phyloP scores from a whole-genome alignment of 2,113 vertebrate species.

The Syrrhaptes paradoxus region DNA sequence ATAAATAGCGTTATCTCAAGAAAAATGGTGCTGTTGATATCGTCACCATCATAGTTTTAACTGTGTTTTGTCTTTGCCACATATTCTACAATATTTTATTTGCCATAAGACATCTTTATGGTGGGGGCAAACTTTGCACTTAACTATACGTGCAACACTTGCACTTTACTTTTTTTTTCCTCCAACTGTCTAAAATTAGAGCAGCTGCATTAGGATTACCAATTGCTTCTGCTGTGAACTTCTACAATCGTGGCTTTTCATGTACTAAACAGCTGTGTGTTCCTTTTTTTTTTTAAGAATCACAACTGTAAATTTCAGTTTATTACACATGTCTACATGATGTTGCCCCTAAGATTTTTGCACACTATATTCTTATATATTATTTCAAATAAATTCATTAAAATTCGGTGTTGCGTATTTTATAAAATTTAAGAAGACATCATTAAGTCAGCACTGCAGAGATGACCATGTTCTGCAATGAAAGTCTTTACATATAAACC shows the following conservation, averaged over 20 bases:
- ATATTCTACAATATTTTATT: constrained; percentile 69
- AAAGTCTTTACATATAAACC: background rate
- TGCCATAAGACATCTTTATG: constrained; percentile 76
- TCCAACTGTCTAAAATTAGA: constrained; percentile 74
- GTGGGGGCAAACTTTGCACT: constrained; percentile 86
- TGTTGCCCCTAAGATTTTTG: constrained; percentile 92
- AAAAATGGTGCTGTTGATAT: constrained; percentile 73
- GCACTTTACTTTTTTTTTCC: constrained; percentile 83
- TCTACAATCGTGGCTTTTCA: constrained; percentile 83
- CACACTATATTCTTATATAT: constrained; percentile 99
- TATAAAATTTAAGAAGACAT: background rate
- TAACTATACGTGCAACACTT: constrained; percentile 80
- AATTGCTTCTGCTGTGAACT: constrained; percentile 76
- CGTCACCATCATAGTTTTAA: constrained; percentile 71
- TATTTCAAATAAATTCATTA: constrained; percentile 96
- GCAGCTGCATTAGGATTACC: constrained; percentile 66
- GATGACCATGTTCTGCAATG: fast-evolving
- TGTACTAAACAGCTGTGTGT: constrained; percentile 77
- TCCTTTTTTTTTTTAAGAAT: constrained; percentile 76
- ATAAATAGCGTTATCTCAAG: constrained; percentile 68
- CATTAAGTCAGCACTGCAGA: background rate
- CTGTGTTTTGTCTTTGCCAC: constrained; percentile 76
- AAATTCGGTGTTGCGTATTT: constrained; percentile 53
- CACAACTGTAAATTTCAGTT: constrained; percentile 83
- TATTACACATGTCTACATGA: constrained; percentile 86